Base-by-base conservation (phyloP, 2,797 vertebrate species). In the Periparus ater region DNA sequence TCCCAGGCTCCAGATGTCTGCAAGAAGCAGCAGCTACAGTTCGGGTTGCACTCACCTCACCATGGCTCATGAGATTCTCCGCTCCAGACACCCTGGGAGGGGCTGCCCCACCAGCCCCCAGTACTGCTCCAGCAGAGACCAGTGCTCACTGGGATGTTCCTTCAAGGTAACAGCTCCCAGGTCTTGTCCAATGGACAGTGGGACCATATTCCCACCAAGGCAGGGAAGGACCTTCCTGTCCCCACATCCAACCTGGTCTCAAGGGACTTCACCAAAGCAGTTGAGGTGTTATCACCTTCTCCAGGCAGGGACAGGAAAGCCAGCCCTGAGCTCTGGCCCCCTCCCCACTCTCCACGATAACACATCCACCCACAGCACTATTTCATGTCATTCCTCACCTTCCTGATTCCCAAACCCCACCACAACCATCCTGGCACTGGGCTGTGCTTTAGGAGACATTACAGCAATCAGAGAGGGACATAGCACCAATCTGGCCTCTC, bases 1-100 rank as follows among this genome's bases (percentile, higher is more conserved):
- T 13, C 98, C 98, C 26, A 99, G 97, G 95, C 98, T 99, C 98
- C 98, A 99, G 94, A 99, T 98, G 95, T 99, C 98, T 99, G 96
- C 82, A 73, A 85, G 68, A 76, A 88, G 36, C 54, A 72, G 79
- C 34, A 71, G 65, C 53, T 82, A 67, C 47, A 32, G 60, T 70
- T 93, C 67, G 70, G 51, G 40, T 8, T 67, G n/a, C 10, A 26
- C 44, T 45, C 47, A 50, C 18, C 6, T 45, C 47, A 50, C 18
- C 6, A 2, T 1, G 13, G 44, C 42, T n/a, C 29, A 66, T 58
- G 60, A 65, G 17, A 78, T 32, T 27, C 25, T 48, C 1, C 2
- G 74, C 14, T 5, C 25, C 29, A 61, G 1, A 2, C 51, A 55
- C 25, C 17, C 25, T 2, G 7, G 4, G 22, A 11, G 19, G 5